Base-by-base conservation (phyloP, 2,888 invertebrate genomes). In the Rotaria magnacalcarata region DNA sequence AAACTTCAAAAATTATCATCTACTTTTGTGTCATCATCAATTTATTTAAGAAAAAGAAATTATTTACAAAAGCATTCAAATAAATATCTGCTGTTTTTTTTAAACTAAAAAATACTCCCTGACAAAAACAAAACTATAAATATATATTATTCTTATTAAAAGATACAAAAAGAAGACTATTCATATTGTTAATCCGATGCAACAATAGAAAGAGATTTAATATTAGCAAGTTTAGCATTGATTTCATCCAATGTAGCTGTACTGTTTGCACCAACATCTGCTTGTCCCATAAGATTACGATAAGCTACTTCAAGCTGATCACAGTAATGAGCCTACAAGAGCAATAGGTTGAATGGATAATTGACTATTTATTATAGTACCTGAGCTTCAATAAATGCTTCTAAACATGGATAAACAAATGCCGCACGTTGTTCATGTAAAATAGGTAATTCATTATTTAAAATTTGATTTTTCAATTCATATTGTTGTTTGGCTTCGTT, bases 391-490 rank as follows among this genome's bases (percentile, higher is more conserved):
- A 80, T 80, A 80, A 80, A 80, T 80, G 75, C 75, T 80, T 80
- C 75, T 80, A 80, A 47, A 80, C 75, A 80, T 47, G 75, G 75
- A 80, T 80, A 80, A 80, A 80, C 75, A 47, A 80, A 80, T 24
- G 75, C 75, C 16, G 75, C 75, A 24, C 75, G 75, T 80, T 47
- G 41, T 80, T 80, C 75, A 47, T 80, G 75, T 80, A 80, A 47
- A 80, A 80, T 80, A 24, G 75, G 75, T 80, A 80, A 47, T 80
- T 80, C 75, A 47, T 41, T 41, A 24, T 41, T 80, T 47, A 80
- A 80, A 47, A 80, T 24, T 80, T 41, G 47, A 80, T 80, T 80
- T 80, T 47, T 80, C 16, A 80, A 80, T 80, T 80, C 75, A 80
- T 80, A 80, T 47, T 80, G 75, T 80, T 80, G 75, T 80, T 80